A percentile compares a stretch with the other conserved stretches of the same genome.
Conservation (phyloP, 35 echinoderm and acorn worm species). For the Acanthaster planci region DNA sequence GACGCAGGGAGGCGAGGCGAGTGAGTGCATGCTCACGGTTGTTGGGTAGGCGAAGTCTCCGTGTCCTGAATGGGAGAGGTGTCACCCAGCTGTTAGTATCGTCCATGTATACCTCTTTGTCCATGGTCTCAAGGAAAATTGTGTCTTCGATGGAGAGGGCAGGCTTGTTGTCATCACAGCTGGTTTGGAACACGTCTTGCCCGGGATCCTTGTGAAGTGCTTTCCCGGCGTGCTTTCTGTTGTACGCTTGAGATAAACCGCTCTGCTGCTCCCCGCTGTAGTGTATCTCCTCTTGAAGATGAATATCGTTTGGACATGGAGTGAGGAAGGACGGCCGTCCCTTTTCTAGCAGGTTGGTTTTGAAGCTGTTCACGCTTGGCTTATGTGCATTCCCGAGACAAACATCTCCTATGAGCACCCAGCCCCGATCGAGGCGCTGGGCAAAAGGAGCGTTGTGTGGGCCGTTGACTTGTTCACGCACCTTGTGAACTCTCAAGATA, state of each 20-base stretch:
- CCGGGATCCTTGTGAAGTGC: background rate
- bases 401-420: conserved; percentile 34
- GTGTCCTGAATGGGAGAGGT: conserved; percentile 40
- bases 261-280: background rate
- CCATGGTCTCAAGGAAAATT: too few relatives aligned
- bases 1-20: conserved; percentile 11
- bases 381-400: conserved; percentile 9
- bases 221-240: background rate
- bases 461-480: conserved; percentile 47
- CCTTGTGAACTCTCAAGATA: conserved; percentile 29
- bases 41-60: conserved; percentile 33
- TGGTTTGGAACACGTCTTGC: background rate
- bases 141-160: too few relatives aligned
- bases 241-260: background rate
- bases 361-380: conserved; percentile 37
- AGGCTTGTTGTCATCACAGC: background rate
- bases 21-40: conserved; percentile 43
- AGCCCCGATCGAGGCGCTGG: conserved; percentile 27
- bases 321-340: conserved; percentile 7
- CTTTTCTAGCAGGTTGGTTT: conserved; percentile 33
- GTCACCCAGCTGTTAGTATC: conserved; percentile 38
- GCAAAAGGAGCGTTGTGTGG: conserved; percentile 51
- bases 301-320: background rate
- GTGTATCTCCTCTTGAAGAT: conserved; percentile 36
- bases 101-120: too few relatives aligned